These are phyloP conservation scores for Taenioides sp. DNA, from an alignment of 2,797 vertebrate species.

Conservation along the genomic window DNA sequence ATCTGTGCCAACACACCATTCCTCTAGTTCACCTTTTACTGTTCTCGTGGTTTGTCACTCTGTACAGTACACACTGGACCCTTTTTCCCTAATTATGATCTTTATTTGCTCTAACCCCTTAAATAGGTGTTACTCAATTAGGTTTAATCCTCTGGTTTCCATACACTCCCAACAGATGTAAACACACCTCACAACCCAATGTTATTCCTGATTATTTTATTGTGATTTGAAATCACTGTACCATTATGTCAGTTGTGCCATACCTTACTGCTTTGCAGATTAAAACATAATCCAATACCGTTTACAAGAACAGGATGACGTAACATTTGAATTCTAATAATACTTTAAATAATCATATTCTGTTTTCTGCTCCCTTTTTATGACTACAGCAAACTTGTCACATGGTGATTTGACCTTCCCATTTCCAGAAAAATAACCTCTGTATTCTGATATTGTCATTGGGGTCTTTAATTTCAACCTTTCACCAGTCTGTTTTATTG, in stretches of 20 bases:
- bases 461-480: slow-evolving; percentile 4
- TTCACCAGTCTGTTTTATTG: background rate
- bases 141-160: slow-evolving; percentile 18
- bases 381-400: background rate
- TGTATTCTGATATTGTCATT: background rate
- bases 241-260: too few species aligned
- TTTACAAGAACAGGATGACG: background rate
- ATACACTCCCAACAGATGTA: slow-evolving; percentile 15
- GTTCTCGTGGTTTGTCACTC: slow-evolving; percentile 28
- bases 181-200: background rate
- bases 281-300: too few species aligned
- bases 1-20: slow-evolving; percentile 19
- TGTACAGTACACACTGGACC: slow-evolving; percentile 10
- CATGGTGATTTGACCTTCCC: background rate
- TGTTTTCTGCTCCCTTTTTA: background rate
- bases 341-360: background rate
- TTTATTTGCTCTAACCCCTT: background rate
- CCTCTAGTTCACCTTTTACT: slow-evolving; percentile 21
- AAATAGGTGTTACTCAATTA: background rate
- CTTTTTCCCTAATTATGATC: slow-evolving; percentile 1
- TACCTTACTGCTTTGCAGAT: background rate
- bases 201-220: background rate
- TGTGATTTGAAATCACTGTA: background rate
- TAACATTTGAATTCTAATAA: background rate
- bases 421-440: background rate